Evolutionary conservation across 1,140 invertebrate genomes (phyloP).

Genomic region (Oryzaephilus surinamensis): DNA sequence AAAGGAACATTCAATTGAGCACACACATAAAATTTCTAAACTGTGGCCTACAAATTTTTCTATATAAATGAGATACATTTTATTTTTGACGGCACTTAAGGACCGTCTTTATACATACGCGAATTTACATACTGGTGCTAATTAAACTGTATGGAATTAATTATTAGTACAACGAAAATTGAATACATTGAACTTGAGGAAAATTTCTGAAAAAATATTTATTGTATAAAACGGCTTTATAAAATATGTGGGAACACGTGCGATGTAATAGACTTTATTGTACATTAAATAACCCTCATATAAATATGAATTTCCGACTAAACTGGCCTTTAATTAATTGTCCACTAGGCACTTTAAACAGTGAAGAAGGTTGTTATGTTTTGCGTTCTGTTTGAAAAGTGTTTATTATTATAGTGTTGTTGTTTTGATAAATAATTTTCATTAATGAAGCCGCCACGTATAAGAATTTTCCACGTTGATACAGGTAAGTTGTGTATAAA

Average conservation of each 20-base stretch:
- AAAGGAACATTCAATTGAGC: too few species aligned
- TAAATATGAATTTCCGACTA: constrained; percentile 12
- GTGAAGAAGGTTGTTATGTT: constrained; percentile 6
- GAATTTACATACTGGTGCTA: background rate
- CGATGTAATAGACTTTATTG: background rate
- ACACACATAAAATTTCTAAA: too few species aligned
- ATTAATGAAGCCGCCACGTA: constrained; percentile 5
- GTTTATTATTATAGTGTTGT: background rate
- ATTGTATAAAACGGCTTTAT: background rate
- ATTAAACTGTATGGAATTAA: background rate
- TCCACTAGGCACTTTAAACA: constrained; percentile 5
- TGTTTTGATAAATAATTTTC: background rate
- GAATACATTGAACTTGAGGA: background rate
- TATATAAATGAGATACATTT: too few species aligned
- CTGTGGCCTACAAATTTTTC: too few species aligned
- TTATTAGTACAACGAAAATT: background rate
- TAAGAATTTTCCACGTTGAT: constrained; percentile 3
- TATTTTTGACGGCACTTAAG: too few species aligned
- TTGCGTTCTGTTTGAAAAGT: background rate
- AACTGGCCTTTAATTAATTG: constrained; percentile 12
- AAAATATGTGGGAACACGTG: background rate
- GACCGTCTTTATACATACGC: too few species aligned
- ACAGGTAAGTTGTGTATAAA: constrained; percentile 9
- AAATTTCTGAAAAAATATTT: background rate
- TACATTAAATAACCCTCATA: background rate